These are phyloP conservation scores for Geophilus truncorum DNA, from an alignment of 2,888 invertebrate genomes.

Conservation along the genomic window DNA sequence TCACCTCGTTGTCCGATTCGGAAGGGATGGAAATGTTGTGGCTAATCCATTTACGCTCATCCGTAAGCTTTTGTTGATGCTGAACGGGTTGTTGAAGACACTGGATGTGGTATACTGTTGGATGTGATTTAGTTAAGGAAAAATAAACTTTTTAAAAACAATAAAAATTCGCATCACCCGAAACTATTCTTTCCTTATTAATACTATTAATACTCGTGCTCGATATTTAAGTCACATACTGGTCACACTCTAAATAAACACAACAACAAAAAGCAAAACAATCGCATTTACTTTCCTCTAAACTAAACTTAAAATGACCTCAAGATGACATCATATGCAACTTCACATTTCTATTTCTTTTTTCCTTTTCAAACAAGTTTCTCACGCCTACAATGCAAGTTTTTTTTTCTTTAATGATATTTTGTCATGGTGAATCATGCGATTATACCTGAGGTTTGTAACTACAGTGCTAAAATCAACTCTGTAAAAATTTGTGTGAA, in stretches of 20 bases:
- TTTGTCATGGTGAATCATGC: not conserved
- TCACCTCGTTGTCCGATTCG: not conserved
- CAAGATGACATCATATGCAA: constrained; percentile 14
- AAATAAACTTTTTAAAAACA: not conserved
- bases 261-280: not conserved
- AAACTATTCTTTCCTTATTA: not conserved
- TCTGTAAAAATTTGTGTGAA: not conserved
- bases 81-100: constrained; percentile 6
- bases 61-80: not conserved
- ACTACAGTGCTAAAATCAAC: not conserved
- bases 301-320: not conserved
- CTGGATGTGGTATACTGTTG: constrained; percentile 7
- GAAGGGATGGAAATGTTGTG: not conserved
- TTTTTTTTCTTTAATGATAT: not conserved
- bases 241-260: not conserved
- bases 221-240: not conserved
- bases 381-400: constrained; percentile 9
- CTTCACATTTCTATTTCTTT: not conserved
- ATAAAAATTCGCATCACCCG: not conserved
- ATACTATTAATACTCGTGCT: not conserved
- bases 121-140: not conserved
- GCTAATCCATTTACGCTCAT: not conserved
- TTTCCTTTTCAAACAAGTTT: not conserved
- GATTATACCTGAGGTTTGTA: not conserved
- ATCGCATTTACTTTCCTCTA: not conserved